Conservation (phyloP, 2,888 invertebrate species). For the Hydrotaea cyrtoneurina region DNA sequence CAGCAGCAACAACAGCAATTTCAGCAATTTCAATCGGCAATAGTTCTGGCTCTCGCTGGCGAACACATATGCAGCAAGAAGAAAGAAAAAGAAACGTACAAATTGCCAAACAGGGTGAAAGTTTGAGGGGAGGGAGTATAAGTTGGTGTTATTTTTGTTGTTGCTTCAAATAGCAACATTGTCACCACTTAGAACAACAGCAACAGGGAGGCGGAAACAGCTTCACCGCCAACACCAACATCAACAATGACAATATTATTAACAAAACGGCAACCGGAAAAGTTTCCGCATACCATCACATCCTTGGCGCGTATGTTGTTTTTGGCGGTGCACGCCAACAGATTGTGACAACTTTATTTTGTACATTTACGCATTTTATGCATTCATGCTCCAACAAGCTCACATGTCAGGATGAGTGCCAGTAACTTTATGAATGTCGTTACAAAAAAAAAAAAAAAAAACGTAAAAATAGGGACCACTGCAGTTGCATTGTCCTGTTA, state of each 20-base stretch:
- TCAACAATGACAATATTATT: slow-evolving; percentile 46
- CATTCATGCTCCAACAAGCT: slow-evolving; percentile 7
- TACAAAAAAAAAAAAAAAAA: too few species aligned
- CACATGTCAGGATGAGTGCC: not conserved
- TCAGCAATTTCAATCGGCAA: slow-evolving; percentile 40
- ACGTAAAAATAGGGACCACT: not conserved
- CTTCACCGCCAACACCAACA: not conserved
- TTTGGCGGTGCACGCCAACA: not conserved
- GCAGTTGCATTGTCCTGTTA: not conserved
- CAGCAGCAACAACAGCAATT: slow-evolving; percentile 41
- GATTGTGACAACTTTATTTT: slow-evolving; percentile 8
- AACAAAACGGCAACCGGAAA: slow-evolving; percentile 43
- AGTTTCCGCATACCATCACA: not conserved
- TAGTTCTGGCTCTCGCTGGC: not conserved
- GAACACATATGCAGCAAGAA: not conserved
- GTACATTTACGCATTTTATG: slow-evolving; percentile 8
- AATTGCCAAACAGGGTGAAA: too few species aligned
- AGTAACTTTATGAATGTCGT: not conserved
- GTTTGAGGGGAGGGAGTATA: not conserved
- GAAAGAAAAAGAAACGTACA: not conserved
- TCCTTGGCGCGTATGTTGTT: not conserved
- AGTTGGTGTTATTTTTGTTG: slow-evolving; percentile 24
- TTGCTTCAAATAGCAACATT: slow-evolving; percentile 48
- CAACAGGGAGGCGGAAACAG: slow-evolving; percentile 5
- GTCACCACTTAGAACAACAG: slow-evolving; percentile 46